Percentiles rank a stretch among this genome's conserved stretches.
These are phyloP conservation scores for Lasioglossum morio DNA, from an alignment of 2,888 invertebrate genomes.

Conservation along the genomic window DNA sequence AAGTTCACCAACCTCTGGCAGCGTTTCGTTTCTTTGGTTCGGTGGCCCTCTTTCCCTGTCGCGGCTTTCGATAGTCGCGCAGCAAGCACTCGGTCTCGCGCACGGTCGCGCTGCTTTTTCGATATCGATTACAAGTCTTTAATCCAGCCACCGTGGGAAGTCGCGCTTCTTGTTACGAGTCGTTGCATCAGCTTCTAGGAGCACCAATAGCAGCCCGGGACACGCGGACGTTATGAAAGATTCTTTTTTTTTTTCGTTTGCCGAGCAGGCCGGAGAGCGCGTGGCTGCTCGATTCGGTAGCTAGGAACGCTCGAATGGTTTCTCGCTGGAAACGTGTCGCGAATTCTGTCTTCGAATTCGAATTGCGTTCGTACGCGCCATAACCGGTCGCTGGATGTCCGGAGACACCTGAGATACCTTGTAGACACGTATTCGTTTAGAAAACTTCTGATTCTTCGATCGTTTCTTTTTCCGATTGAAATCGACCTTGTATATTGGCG, in stretches of 20 bases:
- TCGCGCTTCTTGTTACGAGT: background rate
- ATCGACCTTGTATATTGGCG: background rate
- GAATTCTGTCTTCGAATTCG: constrained; percentile 25
- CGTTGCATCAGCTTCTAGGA: background rate
- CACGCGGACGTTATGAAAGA: background rate
- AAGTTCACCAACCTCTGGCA: constrained; percentile 73
- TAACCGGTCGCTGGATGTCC: background rate
- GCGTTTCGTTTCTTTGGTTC: constrained; percentile 43
- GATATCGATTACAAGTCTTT: constrained; percentile 16
- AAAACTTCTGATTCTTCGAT: background rate
- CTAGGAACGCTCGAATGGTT: background rate
- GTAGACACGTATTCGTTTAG: background rate
- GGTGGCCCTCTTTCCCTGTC: constrained; percentile 35
- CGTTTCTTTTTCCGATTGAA: background rate
- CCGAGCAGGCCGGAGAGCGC: background rate
- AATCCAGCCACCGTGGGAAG: constrained; percentile 18
- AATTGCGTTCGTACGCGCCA: background rate
- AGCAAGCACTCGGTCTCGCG: background rate
- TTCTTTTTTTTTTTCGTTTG: background rate
- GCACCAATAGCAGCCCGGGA: background rate
- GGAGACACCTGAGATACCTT: background rate
- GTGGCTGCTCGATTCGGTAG: background rate
- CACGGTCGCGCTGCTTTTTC: background rate
- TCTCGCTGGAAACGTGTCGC: constrained; percentile 34
- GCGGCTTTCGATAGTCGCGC: constrained; percentile 24